These are phyloP conservation scores for Bombyx mori DNA, from an alignment of 1,140 invertebrate genomes.

Conservation along the genomic window DNA sequence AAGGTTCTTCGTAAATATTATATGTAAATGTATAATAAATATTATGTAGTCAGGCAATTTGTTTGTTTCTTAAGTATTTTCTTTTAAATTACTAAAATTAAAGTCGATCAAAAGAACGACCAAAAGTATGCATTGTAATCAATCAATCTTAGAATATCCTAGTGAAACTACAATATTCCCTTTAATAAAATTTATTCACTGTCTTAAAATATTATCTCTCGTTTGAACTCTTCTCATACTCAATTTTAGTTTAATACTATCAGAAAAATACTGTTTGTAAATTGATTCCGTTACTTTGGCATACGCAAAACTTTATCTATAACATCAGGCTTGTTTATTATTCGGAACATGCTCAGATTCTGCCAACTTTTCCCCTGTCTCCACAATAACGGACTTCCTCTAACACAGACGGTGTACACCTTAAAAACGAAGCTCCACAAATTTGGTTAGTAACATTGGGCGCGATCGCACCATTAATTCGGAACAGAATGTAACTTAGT, in stretches of 20 bases:
- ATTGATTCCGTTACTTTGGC: background rate
- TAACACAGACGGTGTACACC: conserved; percentile 11
- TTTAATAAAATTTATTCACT: no score
- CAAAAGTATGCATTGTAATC: no score
- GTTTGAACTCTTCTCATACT: no score
- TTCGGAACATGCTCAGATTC: conserved; percentile 24
- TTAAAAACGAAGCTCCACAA: conserved; percentile 18
- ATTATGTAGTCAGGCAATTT: no score
- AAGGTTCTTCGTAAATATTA: no score
- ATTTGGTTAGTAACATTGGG: conserved; percentile 25
- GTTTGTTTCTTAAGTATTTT: no score
- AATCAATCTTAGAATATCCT: no score
- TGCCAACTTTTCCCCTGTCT: conserved; percentile 16
- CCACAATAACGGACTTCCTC: conserved; percentile 14
- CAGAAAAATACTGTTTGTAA: background rate
- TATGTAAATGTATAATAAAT: no score
- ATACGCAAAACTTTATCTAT: conserved; percentile 20
- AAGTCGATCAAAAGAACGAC: no score
- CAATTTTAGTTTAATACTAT: background rate
- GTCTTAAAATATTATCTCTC: no score
- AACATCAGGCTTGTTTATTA: conserved; percentile 19
- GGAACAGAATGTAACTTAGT: conserved; percentile 26
- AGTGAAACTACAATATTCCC: no score
- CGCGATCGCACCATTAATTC: conserved; percentile 29
- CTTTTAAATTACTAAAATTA: no score